Conservation (phyloP, 2,113 vertebrate species). For the Emydocephalus ijimae region DNA sequence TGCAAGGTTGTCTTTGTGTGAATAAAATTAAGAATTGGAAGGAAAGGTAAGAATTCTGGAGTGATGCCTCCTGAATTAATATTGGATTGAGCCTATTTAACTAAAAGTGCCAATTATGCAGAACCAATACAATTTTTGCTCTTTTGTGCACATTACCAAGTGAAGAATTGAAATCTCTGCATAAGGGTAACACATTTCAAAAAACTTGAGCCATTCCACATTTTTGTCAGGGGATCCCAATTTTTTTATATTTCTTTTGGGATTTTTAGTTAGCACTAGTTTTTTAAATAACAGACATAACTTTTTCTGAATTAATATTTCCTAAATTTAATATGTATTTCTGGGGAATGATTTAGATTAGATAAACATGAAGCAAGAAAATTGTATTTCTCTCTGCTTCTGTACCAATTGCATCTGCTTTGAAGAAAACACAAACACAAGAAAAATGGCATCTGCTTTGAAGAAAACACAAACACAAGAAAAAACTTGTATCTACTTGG, state of each 20-base stretch:
- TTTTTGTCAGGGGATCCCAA: not conserved
- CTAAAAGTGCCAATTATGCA: not conserved
- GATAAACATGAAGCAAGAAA: not conserved
- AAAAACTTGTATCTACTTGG: not conserved
- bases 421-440: not conserved
- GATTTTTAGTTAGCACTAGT: not conserved
- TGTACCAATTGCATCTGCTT: not conserved
- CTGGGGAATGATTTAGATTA: not conserved
- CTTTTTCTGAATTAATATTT: not conserved
- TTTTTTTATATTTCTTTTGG: not conserved
- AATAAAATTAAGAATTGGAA: not conserved
- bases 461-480: not conserved
- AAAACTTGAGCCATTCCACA: not conserved
- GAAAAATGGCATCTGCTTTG: too few species aligned
- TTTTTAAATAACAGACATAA: not conserved
- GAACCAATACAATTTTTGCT: not conserved
- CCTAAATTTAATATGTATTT: not conserved
- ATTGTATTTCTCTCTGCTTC: not conserved
- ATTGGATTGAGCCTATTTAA: not conserved
- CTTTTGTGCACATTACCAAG: accelerated
- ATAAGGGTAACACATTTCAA: not conserved
- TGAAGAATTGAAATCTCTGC: not conserved
- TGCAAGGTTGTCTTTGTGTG: not conserved
- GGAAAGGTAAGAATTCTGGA: not conserved
- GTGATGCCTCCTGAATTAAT: not conserved